These are phyloP conservation scores for Lacerta agilis DNA, from an alignment of 2,797 vertebrate genomes.

Conservation along the genomic window DNA sequence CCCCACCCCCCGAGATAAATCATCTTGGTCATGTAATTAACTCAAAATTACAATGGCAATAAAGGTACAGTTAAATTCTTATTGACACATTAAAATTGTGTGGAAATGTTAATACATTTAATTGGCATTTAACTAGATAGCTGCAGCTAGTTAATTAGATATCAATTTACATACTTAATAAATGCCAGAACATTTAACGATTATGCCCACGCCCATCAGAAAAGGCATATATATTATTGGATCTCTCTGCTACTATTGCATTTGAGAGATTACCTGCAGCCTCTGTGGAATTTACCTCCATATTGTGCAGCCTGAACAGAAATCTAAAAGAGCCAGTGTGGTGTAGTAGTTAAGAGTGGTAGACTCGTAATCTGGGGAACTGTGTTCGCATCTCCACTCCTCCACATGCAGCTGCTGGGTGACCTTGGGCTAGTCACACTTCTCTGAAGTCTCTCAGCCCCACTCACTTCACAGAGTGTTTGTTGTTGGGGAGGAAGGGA, in stretches of 20 bases:
- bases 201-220: conserved; percentile 54
- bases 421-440: too few relatives aligned
- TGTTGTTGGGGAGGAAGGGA: too few relatives aligned
- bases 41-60: conserved; percentile 70
- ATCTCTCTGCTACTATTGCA: background rate
- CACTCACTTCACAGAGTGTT: too few relatives aligned
- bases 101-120: conserved; percentile 73
- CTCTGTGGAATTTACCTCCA: background rate
- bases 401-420: too few relatives aligned
- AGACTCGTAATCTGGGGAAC: too few relatives aligned
- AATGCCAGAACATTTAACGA: conserved; percentile 68
- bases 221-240: conserved; percentile 35
- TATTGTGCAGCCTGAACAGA: background rate
- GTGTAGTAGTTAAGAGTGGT: too few relatives aligned
- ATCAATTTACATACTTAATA: conserved; percentile 70
- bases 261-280: background rate
- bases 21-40: conserved; percentile 67
- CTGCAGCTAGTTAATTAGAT: conserved; percentile 72
- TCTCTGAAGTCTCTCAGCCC: too few relatives aligned
- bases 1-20: conserved; percentile 60
- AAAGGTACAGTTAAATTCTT: conserved; percentile 74
- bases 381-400: too few relatives aligned
- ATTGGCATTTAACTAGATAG: conserved; percentile 76
- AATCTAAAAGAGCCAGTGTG: background rate
- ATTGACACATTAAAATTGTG: conserved; percentile 71